Evolutionary conservation across 2,888 invertebrate species (phyloP).

Genomic region (Xestia ashworthii): DNA sequence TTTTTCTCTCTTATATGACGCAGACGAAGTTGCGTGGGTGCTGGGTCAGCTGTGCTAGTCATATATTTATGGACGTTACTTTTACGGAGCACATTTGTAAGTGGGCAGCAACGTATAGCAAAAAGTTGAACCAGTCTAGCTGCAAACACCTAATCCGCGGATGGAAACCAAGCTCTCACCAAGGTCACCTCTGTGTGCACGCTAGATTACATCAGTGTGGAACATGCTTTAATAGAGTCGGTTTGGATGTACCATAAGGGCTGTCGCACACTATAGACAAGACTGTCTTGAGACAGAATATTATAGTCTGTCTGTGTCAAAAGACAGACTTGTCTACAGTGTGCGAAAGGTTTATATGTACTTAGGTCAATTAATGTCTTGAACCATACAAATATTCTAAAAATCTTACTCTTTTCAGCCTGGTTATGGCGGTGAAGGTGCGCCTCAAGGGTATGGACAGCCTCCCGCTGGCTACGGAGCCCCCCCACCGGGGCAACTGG

Average conservation of each 20-base stretch:
- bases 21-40: too few species aligned
- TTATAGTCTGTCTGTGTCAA: too few species aligned
- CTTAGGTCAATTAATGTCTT: neutral
- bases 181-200: too few species aligned
- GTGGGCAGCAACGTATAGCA: neutral
- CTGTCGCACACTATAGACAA: too few species aligned
- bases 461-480: conserved; percentile 69
- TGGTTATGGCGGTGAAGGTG: conserved; percentile 61
- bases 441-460: conserved; percentile 62
- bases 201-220: too few species aligned
- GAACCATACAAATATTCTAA: neutral
- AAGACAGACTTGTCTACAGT: too few species aligned
- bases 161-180: too few species aligned
- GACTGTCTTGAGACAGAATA: too few species aligned
- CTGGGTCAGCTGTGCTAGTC: too few species aligned
- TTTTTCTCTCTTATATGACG: too few species aligned
- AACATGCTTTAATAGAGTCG: neutral
- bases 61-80: neutral
- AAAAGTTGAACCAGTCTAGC: neutral
- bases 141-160: neutral
- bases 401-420: conserved; percentile 51
- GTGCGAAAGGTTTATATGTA: too few species aligned
- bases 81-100: neutral
- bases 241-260: neutral
- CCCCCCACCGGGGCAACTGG: conserved; percentile 73